Conservation (phyloP, 2,113 vertebrate genomes). For the Brienomyrus longianalis region DNA sequence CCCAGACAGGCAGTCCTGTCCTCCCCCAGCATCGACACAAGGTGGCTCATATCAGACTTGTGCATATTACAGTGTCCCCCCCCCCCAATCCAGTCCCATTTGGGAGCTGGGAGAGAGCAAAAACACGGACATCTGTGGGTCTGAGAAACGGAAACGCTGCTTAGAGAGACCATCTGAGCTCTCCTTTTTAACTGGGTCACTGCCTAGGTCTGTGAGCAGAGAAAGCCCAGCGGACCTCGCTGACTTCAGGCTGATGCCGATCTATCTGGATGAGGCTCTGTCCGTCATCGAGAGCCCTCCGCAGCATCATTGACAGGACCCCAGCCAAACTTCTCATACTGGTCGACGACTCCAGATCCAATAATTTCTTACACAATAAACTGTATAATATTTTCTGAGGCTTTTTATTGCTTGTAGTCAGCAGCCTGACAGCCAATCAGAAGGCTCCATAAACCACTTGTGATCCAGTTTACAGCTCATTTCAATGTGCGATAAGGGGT, state of each 20-base stretch:
- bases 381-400: background rate
- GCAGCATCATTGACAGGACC: slow-evolving; percentile 60
- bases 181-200: background rate
- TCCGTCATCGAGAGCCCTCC: slow-evolving; percentile 60
- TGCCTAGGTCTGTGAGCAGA: slow-evolving; percentile 55
- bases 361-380: slow-evolving; percentile 42
- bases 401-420: background rate
- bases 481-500: background rate
- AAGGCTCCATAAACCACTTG: background rate
- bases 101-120: too few species aligned
- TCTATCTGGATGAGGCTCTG: slow-evolving; percentile 67
- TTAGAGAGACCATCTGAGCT: background rate
- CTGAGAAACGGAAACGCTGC: too few species aligned
- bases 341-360: slow-evolving; percentile 67
- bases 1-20: too few species aligned
- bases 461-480: background rate
- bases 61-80: background rate
- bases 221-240: slow-evolving; percentile 57
- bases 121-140: too few species aligned
- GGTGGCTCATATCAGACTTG: background rate
- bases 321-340: slow-evolving; percentile 60
- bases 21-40: too few species aligned
- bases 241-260: slow-evolving; percentile 59
- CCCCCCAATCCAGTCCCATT: too few species aligned
- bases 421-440: background rate